Evolutionary conservation across 2,113 vertebrate genomes (phyloP).

Genomic region (Glaucidium brasilianum): DNA sequence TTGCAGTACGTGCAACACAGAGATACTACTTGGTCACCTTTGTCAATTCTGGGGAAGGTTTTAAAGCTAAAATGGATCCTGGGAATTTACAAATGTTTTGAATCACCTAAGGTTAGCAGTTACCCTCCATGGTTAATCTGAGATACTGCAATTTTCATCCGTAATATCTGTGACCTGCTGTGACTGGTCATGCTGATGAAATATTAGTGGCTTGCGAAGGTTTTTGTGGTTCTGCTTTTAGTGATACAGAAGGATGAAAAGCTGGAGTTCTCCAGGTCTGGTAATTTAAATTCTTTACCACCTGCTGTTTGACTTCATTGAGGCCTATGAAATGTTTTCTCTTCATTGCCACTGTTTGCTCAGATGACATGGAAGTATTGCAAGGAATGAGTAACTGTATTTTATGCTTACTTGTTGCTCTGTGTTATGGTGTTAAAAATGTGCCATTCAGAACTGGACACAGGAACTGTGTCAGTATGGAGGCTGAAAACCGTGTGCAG

Average conservation of each 20-base stretch:
- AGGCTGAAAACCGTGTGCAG: not conserved
- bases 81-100: not conserved
- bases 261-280: not conserved
- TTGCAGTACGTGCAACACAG: not conserved
- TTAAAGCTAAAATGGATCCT: not conserved
- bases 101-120: not conserved
- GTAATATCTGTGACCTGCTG: not conserved
- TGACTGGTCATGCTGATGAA: not conserved
- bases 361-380: not conserved
- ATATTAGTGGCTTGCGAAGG: not conserved
- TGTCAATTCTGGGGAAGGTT: not conserved
- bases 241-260: not conserved
- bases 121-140: not conserved
- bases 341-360: not conserved
- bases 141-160: not conserved
- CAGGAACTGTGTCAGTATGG: not conserved
- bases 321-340: not conserved
- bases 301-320: not conserved
- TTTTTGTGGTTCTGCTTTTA: not conserved
- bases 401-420: not conserved
- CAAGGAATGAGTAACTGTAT: not conserved
- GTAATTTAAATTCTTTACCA: not conserved
- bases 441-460: not conserved
- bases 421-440: not conserved
- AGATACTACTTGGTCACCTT: not conserved